phyloP scores from a whole-genome alignment of 1,140 invertebrate species.

The Drosophila subpulchrella region DNA sequence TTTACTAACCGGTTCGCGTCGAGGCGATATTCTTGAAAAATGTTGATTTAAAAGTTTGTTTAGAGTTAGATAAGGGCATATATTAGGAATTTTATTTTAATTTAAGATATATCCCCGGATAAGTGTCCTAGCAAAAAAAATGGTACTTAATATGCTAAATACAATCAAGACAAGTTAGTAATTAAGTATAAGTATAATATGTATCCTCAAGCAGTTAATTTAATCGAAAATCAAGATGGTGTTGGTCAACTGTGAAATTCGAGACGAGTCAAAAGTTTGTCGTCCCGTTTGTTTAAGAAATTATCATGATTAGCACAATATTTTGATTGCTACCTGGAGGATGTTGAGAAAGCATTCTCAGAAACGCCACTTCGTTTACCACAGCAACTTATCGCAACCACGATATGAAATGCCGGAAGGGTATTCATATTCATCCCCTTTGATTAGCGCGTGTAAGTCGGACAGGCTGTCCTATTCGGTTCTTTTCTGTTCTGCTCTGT shows the following conservation, averaged over 20 bases:
- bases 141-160: too few species aligned
- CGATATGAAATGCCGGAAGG: slow-evolving; percentile 41
- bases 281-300: slow-evolving; percentile 2
- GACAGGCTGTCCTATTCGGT: slow-evolving; percentile 4
- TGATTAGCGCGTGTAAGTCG: slow-evolving; percentile 58
- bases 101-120: neutral
- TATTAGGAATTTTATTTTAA: slow-evolving; percentile 12
- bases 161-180: too few species aligned
- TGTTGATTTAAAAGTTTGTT: slow-evolving; percentile 10
- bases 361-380: slow-evolving; percentile 23
- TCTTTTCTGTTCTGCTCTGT: neutral
- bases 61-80: neutral
- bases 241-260: slow-evolving; percentile 17
- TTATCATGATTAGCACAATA: slow-evolving; percentile 47
- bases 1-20: slow-evolving; percentile 45
- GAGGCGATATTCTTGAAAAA: slow-evolving; percentile 31
- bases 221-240: neutral
- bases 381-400: slow-evolving; percentile 28
- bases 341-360: slow-evolving; percentile 26
- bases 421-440: slow-evolving; percentile 47
- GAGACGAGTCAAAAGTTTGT: slow-evolving; percentile 1
- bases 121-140: too few species aligned
- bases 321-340: slow-evolving; percentile 50
- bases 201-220: neutral
- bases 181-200: too few species aligned